Base-by-base conservation (phyloP, 23 tunicate genomes). In the Diplosoma virens region DNA sequence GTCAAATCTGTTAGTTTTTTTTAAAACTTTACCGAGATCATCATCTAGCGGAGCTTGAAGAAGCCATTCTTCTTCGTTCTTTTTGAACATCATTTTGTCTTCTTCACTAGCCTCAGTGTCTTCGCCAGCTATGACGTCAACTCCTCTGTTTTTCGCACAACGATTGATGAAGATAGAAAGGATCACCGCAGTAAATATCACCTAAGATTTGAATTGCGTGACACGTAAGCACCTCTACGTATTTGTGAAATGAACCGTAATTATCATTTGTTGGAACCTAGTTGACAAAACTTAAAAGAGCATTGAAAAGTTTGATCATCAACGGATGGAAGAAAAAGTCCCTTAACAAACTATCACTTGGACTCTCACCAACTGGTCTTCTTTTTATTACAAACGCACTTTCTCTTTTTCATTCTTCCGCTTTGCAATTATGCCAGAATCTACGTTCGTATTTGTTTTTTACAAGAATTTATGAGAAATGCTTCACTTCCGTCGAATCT, bases 141-240 rank as follows among this genome's bases (percentile, higher is more conserved):
- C 31, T 26, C 82, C 95, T 30, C 77, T 76, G 14, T 67, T 59
- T 45, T 23, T 58, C 20, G 79, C 79, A 67, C 71, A 81, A 22
- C 83, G 73, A 37, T 87, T 87, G 29, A 87, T 77, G 25, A 87
- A 41, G 37, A 87, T 32, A 0, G 95, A 81, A 21, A 87, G 52
- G 27, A 82, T 52, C 11, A 82, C 73, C 25, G 87, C 87, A 4
- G 47, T 60, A 0, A 87, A 24, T 2, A 87, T 66, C 4, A 87
- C 95, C 95, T 87, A 63, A 32, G 55, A 55, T 36, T 25, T 7
- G 9, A 9, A 41, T 41, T 41, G 9, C 14, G 50, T 41, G 14
- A 41, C n/a, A n/a, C n/a, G n/a, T n/a, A n/a, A n/a, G n/a, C n/a
- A n/a, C n/a, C n/a, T n/a, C n/a, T n/a, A n/a, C n/a, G n/a, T n/a